Base-by-base conservation (phyloP, 2,888 invertebrate species). In the Ornithoptera alexandrae region DNA sequence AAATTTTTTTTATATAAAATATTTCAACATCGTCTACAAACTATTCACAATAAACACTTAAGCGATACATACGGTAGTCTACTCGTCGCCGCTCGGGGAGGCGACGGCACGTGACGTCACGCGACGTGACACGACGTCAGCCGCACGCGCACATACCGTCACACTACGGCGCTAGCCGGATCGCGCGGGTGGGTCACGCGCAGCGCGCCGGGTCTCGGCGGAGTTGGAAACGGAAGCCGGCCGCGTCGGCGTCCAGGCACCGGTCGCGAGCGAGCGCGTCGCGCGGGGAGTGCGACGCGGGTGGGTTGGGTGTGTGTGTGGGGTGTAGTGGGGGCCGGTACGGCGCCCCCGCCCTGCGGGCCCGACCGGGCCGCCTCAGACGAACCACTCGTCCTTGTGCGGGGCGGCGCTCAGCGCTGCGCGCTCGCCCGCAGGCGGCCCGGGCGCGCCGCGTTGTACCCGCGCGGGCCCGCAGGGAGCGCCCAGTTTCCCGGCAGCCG, bases 391-490 rank as follows among this genome's bases (percentile, higher is more conserved):
- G 94, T 97, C 97, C 93, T 97, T 97, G 94, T 97, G 95, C 92
- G 94, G 95, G 95, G 96, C 86, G 78, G 86, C 94, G 95, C 96
- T 94, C 94, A 95, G 94, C 94, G 95, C 96, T 95, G 96, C 96
- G 95, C 97, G 96, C 96, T 97, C 96, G 95, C 96, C 95, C 95
- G 95, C 96, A 96, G 97, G 97, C 97, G 97, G 97, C 97, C 97
- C 97, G 96, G 96, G 93, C 94, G 94, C 94, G 94, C 94, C 94
- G 93, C 94, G 91, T 79, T 85, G 79, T 76, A 79, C 78, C 94
- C 95, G 94, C 94, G 93, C 94, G 91, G 91, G 91, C 96, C 97
- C 97, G 96, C 97, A 97, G 97, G 97, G 97, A 95, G 97, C 96
- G 94, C 95, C 97, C 96, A 97, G 97, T 97, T 97, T 97, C 97